phyloP scores from a whole-genome alignment of 2,888 invertebrate species.

The Trichacis sp. region DNA sequence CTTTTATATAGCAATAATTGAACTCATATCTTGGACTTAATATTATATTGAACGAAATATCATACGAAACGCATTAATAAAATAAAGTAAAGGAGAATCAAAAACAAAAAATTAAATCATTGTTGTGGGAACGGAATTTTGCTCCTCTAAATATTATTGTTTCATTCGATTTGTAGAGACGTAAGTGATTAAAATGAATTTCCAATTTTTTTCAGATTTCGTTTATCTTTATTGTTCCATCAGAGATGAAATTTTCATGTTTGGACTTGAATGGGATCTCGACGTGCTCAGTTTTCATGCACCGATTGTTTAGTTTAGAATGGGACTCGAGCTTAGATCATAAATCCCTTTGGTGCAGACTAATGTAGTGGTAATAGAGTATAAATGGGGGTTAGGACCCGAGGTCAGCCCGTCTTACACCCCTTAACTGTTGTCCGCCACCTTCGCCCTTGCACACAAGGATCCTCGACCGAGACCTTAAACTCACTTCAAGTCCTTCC shows the following conservation, averaged over 20 bases:
- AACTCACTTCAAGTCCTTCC: slow-evolving; percentile 57
- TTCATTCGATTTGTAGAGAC: too few relatives aligned
- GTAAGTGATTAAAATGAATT: too few relatives aligned
- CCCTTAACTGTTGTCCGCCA: slow-evolving; percentile 66
- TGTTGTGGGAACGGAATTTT: too few relatives aligned
- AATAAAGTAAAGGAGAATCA: too few relatives aligned
- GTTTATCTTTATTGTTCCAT: too few relatives aligned
- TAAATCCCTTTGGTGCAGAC: slow-evolving; percentile 65
- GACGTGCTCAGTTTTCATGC: slow-evolving; percentile 35
- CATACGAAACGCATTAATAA: too few relatives aligned
- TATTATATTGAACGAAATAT: too few relatives aligned
- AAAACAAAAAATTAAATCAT: too few relatives aligned
- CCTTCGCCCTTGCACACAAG: slow-evolving; percentile 59
- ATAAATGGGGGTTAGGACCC: slow-evolving; percentile 68
- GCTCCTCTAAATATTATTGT: too few relatives aligned
- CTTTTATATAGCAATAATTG: too few relatives aligned
- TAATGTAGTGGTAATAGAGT: slow-evolving; percentile 69
- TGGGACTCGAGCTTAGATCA: slow-evolving; percentile 60
- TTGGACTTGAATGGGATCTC: slow-evolving; percentile 9
- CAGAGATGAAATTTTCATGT: background rate
- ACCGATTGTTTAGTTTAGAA: slow-evolving; percentile 59
- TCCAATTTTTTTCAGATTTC: too few relatives aligned
- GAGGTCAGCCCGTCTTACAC: slow-evolving; percentile 67
- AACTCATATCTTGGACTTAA: too few relatives aligned
- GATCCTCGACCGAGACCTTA: slow-evolving; percentile 65